A percentile compares a stretch with the other conserved stretches of the same genome.
phyloP scores from a whole-genome alignment of 35 echinoderm and acorn worm species.

The Heliocidaris erythrogramma region DNA sequence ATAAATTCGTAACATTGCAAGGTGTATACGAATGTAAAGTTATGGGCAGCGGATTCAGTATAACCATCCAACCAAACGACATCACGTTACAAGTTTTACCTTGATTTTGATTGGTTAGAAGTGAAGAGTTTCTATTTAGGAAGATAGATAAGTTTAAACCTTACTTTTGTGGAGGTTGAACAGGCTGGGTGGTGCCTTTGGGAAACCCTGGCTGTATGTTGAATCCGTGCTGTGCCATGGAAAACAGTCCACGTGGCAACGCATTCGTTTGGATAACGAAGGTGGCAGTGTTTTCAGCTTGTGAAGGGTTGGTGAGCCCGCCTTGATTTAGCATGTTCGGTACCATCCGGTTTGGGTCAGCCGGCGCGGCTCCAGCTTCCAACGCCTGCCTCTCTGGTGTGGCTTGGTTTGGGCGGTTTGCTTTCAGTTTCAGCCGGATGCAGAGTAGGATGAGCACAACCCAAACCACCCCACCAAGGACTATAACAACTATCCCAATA shows the following conservation, averaged over 20 bases:
- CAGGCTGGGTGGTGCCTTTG: background rate
- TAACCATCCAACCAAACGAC: no score
- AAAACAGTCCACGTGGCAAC: background rate
- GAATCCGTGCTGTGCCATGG: background rate
- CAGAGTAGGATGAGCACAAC: background rate
- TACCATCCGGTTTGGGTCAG: background rate
- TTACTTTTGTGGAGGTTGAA: background rate
- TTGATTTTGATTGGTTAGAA: no score
- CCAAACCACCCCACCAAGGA: background rate
- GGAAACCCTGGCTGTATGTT: background rate
- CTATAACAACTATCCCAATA: background rate
- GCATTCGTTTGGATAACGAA: background rate
- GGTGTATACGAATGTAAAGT: no score
- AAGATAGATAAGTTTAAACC: background rate
- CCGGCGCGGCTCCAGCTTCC: background rate
- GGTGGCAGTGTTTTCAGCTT: background rate
- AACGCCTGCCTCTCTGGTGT: background rate
- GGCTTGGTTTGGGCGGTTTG: background rate
- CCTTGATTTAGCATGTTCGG: background rate
- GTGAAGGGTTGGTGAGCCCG: background rate
- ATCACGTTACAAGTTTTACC: no score
- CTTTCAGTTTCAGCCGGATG: background rate
- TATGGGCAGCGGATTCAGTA: no score
- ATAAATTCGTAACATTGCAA: no score
- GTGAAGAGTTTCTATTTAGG: no score